Percentiles rank a stretch among this genome's conserved stretches.
Evolutionary conservation across 2,113 vertebrate genomes (phyloP).

Genomic region (Myodes glareolus): DNA sequence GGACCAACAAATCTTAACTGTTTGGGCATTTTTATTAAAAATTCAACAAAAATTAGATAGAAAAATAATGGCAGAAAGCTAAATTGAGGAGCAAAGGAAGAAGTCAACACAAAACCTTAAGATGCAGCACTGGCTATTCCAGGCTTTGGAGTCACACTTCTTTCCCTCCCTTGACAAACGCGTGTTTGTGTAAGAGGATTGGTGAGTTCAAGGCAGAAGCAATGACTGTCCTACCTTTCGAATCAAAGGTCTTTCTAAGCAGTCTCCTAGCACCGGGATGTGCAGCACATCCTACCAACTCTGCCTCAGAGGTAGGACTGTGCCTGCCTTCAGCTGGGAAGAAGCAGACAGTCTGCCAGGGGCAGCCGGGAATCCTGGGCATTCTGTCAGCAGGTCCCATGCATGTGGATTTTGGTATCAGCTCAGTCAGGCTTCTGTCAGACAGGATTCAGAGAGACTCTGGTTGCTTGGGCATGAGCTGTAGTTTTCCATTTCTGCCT

Average conservation of each 20-base stretch:
- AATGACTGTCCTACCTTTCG: neutral
- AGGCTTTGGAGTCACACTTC: neutral
- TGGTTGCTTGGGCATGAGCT: neutral
- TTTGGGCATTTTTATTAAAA: neutral
- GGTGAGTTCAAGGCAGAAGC: neutral
- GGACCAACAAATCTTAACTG: neutral
- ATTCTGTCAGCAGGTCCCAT: neutral
- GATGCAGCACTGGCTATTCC: rapidly evolving
- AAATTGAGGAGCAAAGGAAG: neutral
- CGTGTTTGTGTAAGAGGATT: rapidly evolving
- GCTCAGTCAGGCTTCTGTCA: neutral
- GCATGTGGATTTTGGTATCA: neutral
- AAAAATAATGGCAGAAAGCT: neutral
- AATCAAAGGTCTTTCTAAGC: neutral
- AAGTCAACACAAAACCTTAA: neutral
- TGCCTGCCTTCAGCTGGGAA: neutral
- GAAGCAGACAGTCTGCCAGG: neutral
- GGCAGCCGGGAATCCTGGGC: neutral
- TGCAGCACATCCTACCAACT: neutral
- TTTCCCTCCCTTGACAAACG: neutral
- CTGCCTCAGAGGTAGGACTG: neutral
- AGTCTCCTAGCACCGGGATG: neutral
- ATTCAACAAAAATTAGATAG: neutral
- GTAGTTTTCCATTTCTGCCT: neutral
- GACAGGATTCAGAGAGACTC: neutral